A percentile compares a stretch with the other conserved stretches of the same genome.
These are phyloP conservation scores for Slavum lentiscoides DNA, from an alignment of 2,888 invertebrate species.

Conservation along the genomic window DNA sequence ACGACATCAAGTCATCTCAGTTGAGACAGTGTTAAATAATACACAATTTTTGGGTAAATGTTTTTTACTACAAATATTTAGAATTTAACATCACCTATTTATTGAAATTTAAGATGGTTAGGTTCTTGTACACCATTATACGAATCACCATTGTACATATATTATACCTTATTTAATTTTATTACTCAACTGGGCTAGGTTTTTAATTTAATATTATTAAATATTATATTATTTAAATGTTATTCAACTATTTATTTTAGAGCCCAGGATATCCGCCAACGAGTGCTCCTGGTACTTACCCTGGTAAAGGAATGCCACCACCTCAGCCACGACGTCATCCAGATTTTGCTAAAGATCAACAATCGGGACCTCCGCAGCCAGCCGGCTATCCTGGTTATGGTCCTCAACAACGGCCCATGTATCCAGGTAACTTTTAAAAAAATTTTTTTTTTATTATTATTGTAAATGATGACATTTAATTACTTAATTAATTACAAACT, in stretches of 20 bases:
- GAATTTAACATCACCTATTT: too few relatives aligned
- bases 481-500: conserved; percentile 9
- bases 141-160: too few relatives aligned
- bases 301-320: conserved; percentile 65
- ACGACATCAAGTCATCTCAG: too few relatives aligned
- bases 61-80: too few relatives aligned
- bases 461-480: not conserved
- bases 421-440: conserved; percentile 61
- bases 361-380: conserved; percentile 59
- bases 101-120: too few relatives aligned
- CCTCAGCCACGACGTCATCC: conserved; percentile 75
- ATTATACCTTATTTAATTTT: too few relatives aligned
- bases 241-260: conserved; percentile 20
- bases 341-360: conserved; percentile 78
- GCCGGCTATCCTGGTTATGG: conserved; percentile 66
- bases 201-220: too few relatives aligned
- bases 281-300: conserved; percentile 59
- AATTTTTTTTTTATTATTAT: too few relatives aligned
- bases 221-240: conserved; percentile 1
- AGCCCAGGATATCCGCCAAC: conserved; percentile 47
- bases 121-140: too few relatives aligned
- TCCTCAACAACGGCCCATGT: conserved; percentile 69
- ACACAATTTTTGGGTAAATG: too few relatives aligned
- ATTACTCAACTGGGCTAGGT: not conserved
- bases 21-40: too few relatives aligned